phyloP scores from a whole-genome alignment of 1,140 invertebrate genomes.

The Lordiphosa clarofinis region DNA sequence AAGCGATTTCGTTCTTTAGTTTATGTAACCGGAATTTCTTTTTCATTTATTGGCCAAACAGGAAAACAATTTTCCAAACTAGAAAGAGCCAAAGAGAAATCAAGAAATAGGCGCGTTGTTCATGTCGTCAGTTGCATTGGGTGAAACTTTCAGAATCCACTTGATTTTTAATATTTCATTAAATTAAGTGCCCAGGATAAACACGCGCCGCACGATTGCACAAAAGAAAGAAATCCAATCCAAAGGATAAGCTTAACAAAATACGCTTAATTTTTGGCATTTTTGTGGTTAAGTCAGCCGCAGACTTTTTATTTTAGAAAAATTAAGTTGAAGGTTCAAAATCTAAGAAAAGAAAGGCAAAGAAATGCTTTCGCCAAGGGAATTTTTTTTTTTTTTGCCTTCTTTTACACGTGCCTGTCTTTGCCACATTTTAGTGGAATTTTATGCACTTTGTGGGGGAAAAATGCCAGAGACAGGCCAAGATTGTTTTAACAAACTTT shows the following conservation, averaged over 20 bases:
- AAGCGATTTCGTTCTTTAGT: conserved; percentile 64
- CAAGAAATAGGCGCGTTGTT: conserved; percentile 27
- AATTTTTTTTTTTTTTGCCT: conserved; percentile 10
- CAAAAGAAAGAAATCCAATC: conserved; percentile 28
- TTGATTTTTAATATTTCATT: conserved; percentile 79
- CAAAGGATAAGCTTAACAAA: conserved; percentile 33
- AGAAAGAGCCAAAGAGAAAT: neutral
- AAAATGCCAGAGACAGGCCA: conserved; percentile 21
- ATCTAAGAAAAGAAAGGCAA: conserved; percentile 39
- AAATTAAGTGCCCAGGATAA: conserved; percentile 69
- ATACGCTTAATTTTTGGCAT: conserved; percentile 73
- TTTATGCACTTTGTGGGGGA: conserved; percentile 13
- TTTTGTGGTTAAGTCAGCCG: conserved; percentile 72
- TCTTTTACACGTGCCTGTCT: conserved; percentile 1
- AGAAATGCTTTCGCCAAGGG: neutral
- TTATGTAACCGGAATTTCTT: conserved; percentile 35
- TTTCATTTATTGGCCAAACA: conserved; percentile 8
- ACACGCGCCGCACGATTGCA: conserved; percentile 61
- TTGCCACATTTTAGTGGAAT: conserved; percentile 25
- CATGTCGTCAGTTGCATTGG: conserved; percentile 39
- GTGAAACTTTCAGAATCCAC: conserved; percentile 27
- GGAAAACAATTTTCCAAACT: conserved; percentile 15
- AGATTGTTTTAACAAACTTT: conserved; percentile 37
- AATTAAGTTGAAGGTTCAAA: conserved; percentile 47
- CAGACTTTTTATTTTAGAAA: conserved; percentile 49